Conservation (phyloP, 2,113 vertebrate genomes). For the Eonycteris spelaea region DNA sequence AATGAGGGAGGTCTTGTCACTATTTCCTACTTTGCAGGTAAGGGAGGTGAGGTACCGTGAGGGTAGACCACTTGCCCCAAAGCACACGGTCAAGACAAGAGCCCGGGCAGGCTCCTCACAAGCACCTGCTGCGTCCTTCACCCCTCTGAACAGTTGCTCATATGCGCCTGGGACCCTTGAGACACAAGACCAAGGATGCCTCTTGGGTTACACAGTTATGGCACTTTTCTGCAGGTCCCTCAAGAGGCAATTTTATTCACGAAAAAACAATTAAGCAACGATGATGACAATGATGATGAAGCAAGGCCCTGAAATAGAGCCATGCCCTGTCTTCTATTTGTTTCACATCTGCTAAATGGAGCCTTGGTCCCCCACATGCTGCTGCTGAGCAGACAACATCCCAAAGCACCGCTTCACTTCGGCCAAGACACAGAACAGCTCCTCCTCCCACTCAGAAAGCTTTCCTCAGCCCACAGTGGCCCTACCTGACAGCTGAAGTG, state of each 20-base stretch:
- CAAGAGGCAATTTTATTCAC: neutral
- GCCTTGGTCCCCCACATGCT: neutral
- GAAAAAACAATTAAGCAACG: neutral
- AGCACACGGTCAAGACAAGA: neutral
- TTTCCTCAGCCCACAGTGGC: neutral
- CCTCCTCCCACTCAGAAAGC: neutral
- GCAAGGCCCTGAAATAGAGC: neutral
- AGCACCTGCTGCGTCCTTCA: too few relatives aligned
- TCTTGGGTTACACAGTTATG: neutral
- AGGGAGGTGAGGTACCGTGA: neutral
- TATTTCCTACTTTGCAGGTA: neutral
- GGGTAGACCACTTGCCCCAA: neutral
- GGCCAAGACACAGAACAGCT: neutral
- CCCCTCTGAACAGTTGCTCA: neutral
- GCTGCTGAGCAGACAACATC: neutral
- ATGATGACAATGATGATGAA: neutral
- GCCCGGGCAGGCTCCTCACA: rapidly evolving
- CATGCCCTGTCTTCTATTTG: neutral
- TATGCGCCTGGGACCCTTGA: neutral
- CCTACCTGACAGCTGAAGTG: neutral
- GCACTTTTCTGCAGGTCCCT: neutral
- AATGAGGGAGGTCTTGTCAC: neutral
- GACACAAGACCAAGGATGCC: neutral
- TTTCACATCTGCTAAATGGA: neutral
- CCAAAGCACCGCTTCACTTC: neutral